phyloP scores from a whole-genome alignment of 2,113 vertebrate genomes.

The Rostratula benghalensis region DNA sequence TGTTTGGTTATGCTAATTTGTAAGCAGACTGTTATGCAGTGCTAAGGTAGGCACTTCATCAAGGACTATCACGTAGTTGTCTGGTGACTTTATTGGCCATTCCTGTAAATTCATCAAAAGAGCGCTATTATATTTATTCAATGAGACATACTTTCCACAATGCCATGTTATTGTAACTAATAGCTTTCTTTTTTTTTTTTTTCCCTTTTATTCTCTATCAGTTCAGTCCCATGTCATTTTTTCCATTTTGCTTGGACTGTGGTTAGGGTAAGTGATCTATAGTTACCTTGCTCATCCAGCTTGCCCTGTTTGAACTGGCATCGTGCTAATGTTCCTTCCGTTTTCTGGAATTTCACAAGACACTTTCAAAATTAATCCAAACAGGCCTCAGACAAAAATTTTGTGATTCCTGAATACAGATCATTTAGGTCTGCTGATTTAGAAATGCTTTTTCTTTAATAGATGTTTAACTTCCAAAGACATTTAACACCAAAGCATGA shows the following conservation, averaged over 20 bases:
- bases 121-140: not conserved
- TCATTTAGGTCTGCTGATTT: not conserved
- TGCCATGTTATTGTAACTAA: not conserved
- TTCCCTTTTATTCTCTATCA: conserved; percentile 19
- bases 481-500: not conserved
- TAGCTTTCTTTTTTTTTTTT: not conserved
- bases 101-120: not conserved
- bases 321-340: not conserved
- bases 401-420: not conserved
- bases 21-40: not conserved
- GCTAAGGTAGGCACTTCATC: not conserved
- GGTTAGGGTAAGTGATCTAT: not conserved
- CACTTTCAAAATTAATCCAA: not conserved
- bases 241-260: conserved; percentile 50
- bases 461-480: not conserved
- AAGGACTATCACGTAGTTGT: not conserved
- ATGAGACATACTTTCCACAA: conserved; percentile 38
- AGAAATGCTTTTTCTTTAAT: not conserved
- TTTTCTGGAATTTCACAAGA: conserved; percentile 23
- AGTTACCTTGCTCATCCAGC: conserved; percentile 53
- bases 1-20: conserved; percentile 28
- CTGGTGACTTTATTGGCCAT: not conserved
- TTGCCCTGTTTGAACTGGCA: conserved; percentile 46
- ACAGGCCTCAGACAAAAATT: not conserved
- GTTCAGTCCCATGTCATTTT: not conserved